These are phyloP conservation scores for Threskiornis aethiopicus DNA, from an alignment of 2,797 vertebrate species.

Conservation along the genomic window DNA sequence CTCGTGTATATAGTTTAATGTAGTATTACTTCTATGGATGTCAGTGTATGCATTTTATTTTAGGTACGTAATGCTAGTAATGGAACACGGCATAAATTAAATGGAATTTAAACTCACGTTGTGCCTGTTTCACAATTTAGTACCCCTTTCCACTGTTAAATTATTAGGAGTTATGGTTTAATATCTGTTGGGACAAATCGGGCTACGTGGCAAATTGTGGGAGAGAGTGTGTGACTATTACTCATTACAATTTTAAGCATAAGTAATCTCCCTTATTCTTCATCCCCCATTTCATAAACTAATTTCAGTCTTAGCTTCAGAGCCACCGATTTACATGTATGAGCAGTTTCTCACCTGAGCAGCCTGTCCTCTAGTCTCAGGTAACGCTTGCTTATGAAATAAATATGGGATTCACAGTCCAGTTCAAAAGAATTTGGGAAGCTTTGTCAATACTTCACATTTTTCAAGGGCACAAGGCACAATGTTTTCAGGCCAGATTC, in stretches of 20 bases:
- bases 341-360: not conserved
- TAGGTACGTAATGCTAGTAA: not conserved
- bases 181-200: not conserved
- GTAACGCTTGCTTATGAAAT: not conserved
- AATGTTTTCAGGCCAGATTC: not conserved
- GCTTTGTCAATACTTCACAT: not conserved
- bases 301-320: not conserved
- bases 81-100: not conserved
- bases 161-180: not conserved
- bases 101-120: not conserved
- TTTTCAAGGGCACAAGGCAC: not conserved
- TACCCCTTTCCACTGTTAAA: not conserved
- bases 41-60: not conserved
- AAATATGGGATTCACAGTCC: not conserved
- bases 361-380: not conserved
- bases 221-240: not conserved
- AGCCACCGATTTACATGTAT: not conserved
- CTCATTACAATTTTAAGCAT: not conserved
- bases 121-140: not conserved
- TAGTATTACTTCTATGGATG: not conserved
- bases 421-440: not conserved
- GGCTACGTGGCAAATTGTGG: not conserved
- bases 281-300: not conserved
- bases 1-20: not conserved
- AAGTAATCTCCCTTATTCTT: not conserved